A percentile compares a stretch with the other conserved stretches of the same genome.
Conservation (phyloP, 2,797 vertebrate genomes). For the Phylloscopus collybita region DNA sequence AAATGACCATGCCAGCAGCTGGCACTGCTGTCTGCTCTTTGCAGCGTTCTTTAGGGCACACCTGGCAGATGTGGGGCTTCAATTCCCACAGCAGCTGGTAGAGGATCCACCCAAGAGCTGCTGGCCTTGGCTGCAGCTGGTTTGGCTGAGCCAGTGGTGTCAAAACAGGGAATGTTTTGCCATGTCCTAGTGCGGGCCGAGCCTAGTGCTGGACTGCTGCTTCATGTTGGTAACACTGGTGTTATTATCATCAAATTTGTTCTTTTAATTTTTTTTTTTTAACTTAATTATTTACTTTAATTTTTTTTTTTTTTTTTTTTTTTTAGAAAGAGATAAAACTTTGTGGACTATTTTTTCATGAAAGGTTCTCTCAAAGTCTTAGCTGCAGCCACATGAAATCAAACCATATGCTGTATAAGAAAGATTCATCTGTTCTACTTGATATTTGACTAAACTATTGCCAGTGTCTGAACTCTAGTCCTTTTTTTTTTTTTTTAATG, state of each 20-base stretch:
- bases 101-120: not conserved
- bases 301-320: not conserved
- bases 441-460: conserved; percentile 81
- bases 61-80: not conserved
- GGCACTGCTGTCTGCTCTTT: not conserved
- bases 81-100: not conserved
- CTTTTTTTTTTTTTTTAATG: conserved; percentile 72
- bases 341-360: conserved; percentile 77
- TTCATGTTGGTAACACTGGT: conserved; percentile 75
- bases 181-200: not conserved
- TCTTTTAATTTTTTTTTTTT: conserved; percentile 23
- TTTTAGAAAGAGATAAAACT: conserved; percentile 55
- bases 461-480: conserved; percentile 82
- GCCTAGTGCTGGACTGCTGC: conserved; percentile 61
- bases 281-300: not conserved
- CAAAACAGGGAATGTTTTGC: conserved; percentile 27
- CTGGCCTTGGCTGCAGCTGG: not conserved
- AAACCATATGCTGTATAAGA: conserved; percentile 75
- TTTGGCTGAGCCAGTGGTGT: conserved; percentile 42
- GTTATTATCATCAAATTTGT: conserved; percentile 67
- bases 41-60: not conserved
- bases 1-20: not conserved
- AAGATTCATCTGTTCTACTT: conserved; percentile 76
- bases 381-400: conserved; percentile 75
- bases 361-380: conserved; percentile 69